Percentiles rank a stretch among this genome's conserved stretches.
These are phyloP conservation scores for Microlaimidae sp. DNA, from an alignment of 2,888 invertebrate species.

Conservation along the genomic window DNA sequence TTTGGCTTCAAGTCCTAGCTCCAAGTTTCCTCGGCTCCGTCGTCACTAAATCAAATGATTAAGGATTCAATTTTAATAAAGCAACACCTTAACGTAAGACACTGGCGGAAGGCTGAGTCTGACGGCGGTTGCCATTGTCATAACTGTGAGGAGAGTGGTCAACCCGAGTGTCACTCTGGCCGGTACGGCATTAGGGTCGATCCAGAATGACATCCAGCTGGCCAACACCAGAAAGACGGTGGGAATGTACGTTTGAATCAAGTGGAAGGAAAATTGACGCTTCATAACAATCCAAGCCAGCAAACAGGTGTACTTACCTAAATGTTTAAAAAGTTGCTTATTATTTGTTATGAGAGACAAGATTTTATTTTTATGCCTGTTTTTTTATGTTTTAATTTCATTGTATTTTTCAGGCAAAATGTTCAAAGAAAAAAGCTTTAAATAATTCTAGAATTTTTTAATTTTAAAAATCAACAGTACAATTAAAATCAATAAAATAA, in stretches of 20 bases:
- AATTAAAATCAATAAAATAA: too few relatives aligned
- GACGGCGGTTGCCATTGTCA: conserved; percentile 25
- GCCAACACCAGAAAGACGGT: conserved; percentile 32
- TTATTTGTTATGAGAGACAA: too few relatives aligned
- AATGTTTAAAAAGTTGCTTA: too few relatives aligned
- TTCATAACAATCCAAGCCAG: conserved; percentile 27
- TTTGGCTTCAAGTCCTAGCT: too few relatives aligned
- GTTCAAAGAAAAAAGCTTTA: too few relatives aligned
- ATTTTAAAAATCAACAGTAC: too few relatives aligned
- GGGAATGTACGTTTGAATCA: conserved; percentile 32
- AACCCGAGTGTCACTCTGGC: conserved; percentile 31
- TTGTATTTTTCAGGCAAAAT: neutral
- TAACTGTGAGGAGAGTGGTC: conserved; percentile 32
- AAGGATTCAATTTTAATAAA: too few relatives aligned
- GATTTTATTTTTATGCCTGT: neutral
- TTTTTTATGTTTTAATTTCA: neutral
- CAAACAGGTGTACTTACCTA: conserved; percentile 30
- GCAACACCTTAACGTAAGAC: conserved; percentile 13
- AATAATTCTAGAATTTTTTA: too few relatives aligned
- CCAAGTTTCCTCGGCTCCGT: too few relatives aligned
- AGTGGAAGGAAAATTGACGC: conserved; percentile 29
- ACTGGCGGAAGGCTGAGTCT: conserved; percentile 17
- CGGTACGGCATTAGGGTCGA: conserved; percentile 32
- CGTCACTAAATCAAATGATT: too few relatives aligned
- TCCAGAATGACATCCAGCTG: conserved; percentile 34